Percentiles rank a stretch among this genome's conserved stretches.
Evolutionary conservation across 2,888 invertebrate species (phyloP).

Genomic region (Diarsia mendica): DNA sequence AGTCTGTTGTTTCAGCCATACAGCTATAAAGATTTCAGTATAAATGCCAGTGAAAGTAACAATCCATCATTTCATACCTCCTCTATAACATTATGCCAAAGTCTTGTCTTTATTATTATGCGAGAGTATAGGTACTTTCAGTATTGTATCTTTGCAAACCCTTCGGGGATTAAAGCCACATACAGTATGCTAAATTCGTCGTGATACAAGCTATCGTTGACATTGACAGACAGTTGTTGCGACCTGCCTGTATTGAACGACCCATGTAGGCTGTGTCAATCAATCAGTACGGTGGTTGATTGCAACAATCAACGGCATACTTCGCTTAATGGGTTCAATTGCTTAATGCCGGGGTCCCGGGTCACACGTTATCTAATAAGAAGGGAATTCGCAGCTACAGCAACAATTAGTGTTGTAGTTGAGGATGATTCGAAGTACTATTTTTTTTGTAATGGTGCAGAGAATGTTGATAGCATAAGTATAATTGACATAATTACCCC

Average conservation of each 20-base stretch:
- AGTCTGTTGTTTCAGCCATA: neutral
- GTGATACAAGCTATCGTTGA: slow-evolving; percentile 15
- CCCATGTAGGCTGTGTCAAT: slow-evolving; percentile 59
- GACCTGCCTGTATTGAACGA: slow-evolving; percentile 38
- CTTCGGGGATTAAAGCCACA: neutral
- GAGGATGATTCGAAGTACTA: slow-evolving; percentile 17
- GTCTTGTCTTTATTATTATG: neutral
- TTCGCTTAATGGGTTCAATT: slow-evolving; percentile 79
- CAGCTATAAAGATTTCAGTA: neutral
- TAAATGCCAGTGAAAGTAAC: neutral
- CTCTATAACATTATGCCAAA: slow-evolving; percentile 4
- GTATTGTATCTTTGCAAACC: neutral
- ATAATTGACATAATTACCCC: neutral
- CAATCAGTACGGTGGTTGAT: slow-evolving; percentile 67
- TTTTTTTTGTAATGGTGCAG: neutral
- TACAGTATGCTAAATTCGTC: neutral
- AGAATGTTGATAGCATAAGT: neutral
- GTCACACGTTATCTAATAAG: slow-evolving; percentile 83
- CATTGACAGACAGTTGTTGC: slow-evolving; percentile 33
- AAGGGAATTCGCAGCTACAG: slow-evolving; percentile 68
- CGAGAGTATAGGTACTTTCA: neutral
- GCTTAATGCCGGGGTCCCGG: slow-evolving; percentile 82
- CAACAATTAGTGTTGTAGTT: slow-evolving; percentile 51
- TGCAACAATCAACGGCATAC: slow-evolving; percentile 72
- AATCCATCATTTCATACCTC: neutral